A percentile compares a stretch with the other conserved stretches of the same genome.
These are phyloP conservation scores for Sebastes melanostomus DNA, from an alignment of 2,797 vertebrate species.

Conservation along the genomic window DNA sequence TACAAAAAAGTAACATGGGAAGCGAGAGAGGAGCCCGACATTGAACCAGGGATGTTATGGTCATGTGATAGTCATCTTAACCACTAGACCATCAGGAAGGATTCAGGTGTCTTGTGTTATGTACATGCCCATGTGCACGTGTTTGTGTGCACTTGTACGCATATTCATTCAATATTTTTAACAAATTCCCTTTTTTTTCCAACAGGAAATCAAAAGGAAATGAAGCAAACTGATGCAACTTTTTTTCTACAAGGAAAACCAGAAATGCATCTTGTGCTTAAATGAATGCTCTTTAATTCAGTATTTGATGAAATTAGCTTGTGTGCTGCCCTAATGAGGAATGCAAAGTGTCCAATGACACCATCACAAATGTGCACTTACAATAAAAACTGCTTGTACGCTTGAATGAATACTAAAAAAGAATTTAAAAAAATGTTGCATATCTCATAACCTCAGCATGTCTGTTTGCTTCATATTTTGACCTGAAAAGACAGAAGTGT, in stretches of 20 bases:
- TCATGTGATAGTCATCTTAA: too few species aligned
- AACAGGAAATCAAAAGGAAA: slow-evolving; percentile 9
- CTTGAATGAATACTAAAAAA: background rate
- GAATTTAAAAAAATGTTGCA: background rate
- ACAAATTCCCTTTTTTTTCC: background rate
- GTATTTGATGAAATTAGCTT: background rate
- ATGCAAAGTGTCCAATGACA: background rate
- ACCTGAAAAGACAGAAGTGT: background rate
- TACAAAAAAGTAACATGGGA: too few species aligned
- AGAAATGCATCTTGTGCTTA: background rate
- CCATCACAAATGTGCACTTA: background rate
- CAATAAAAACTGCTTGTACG: background rate
- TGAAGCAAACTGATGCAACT: background rate
- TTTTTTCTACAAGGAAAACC: background rate
- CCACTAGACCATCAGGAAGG: too few species aligned
- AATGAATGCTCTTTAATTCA: background rate
- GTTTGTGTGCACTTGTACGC: too few species aligned
- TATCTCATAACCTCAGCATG: background rate
- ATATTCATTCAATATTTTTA: too few species aligned
- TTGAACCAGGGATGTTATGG: too few species aligned
- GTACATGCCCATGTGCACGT: too few species aligned
- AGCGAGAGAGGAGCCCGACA: too few species aligned
- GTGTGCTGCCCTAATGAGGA: background rate
- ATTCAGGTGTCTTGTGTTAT: too few species aligned
- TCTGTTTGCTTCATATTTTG: background rate